Base-by-base conservation (phyloP, 2,888 invertebrate species). In the Tethea ocularis region DNA sequence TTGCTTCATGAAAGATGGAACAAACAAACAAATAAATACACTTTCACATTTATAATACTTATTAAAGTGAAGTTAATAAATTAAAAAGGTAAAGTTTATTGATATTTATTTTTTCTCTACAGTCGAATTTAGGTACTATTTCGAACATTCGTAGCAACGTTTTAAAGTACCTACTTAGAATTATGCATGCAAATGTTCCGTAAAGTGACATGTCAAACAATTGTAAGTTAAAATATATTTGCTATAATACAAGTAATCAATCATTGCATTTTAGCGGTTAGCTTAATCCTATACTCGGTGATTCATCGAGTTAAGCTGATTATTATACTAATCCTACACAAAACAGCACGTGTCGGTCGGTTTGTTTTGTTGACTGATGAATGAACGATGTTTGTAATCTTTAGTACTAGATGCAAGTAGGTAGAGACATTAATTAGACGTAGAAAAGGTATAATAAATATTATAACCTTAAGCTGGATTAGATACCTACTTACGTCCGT, bases 271-370 rank as follows among this genome's bases (percentile, higher is more conserved):
- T 54, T 64, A 60, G 63, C 58, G 51, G 46, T 59, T 60, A 60
- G 57, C 53, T 52, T 69, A 57, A 61, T 61, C 56, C 52, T 56
- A 61, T 59, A 61, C 56, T 61, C 66, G 61, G 67, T 61, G 57
- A 63, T 68, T 63, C 65, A 69, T 64, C 58, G 59, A 60, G 60
- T 46, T 68, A 63, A 68, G 64, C 66, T 65, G 73, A 64, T 66
- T 64, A 66, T 60, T 61, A 63, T 67, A 56, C 57, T 56, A 62
- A 61, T 58, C 52, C 41, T 63, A 62, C 64, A 62, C 61, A 59
- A 52, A 58, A 33, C 33, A 57, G 51, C 74, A 71, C 69, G 75
- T 68, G 75, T 53, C 57, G 51, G 75, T 53, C 57, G 51, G 41
- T 57, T 62, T 60, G 56, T 26, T 62, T 63, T 68, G 66, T 67